phyloP scores from a whole-genome alignment of 2,888 invertebrate species.

The Eristalinus sepulchralis region DNA sequence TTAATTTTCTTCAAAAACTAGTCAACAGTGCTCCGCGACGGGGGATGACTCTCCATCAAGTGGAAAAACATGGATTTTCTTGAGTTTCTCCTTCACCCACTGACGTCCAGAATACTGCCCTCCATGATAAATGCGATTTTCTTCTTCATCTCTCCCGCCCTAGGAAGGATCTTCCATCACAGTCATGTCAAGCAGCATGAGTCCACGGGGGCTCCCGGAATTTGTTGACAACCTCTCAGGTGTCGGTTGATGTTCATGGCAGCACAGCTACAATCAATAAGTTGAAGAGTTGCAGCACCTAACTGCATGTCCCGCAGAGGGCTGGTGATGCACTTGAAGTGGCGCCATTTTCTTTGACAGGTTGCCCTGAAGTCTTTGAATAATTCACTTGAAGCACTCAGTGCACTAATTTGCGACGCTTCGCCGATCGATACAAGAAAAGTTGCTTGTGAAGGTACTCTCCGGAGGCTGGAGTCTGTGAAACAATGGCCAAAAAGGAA shows the following conservation, averaged over 20 bases:
- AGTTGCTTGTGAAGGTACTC: not conserved
- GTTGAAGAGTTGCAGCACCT: slow-evolving; percentile 19
- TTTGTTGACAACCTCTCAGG: slow-evolving; percentile 49
- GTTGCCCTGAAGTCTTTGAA: not conserved
- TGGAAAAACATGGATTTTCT: not conserved
- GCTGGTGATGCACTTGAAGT: slow-evolving; percentile 17
- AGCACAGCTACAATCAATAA: slow-evolving; percentile 46
- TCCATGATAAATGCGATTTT: not conserved
- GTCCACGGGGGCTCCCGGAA: not conserved
- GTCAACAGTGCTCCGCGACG: not conserved
- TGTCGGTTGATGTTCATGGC: slow-evolving; percentile 22
- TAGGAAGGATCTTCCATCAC: not conserved
- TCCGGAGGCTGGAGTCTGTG: not conserved
- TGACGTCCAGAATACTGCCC: not conserved
- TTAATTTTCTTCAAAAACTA: not conserved
- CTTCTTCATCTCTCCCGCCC: not conserved
- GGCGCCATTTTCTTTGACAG: not conserved
- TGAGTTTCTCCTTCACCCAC: slow-evolving; percentile 26
- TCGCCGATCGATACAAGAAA: slow-evolving; percentile 1
- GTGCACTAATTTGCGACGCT: slow-evolving; percentile 47
- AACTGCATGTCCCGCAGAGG: not conserved
- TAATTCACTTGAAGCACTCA: slow-evolving; percentile 27
- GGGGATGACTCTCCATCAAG: not conserved
- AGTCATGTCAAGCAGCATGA: not conserved
- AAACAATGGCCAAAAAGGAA: slow-evolving; percentile 50